Base-by-base conservation (phyloP, 2,888 invertebrate species). In the Xylota segnis region DNA sequence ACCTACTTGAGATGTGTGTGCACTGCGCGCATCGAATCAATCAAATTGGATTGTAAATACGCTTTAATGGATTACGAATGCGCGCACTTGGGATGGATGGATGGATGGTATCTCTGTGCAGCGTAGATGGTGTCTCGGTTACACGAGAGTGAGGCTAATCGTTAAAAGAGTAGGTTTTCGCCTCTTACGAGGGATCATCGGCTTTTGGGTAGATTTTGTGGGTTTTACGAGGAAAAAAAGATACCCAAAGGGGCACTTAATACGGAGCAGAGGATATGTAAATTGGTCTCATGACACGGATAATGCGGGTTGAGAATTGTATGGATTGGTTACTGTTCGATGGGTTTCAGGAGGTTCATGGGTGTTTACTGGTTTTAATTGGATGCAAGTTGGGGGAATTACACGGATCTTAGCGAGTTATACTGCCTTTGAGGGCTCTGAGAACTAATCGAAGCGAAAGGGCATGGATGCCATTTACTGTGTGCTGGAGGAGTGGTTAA, bases 11-110 rank as follows among this genome's bases (percentile, higher is more conserved):
- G 52, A 50, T 52, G 63, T 43, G 52, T 65, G 50, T 52, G 16
- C 40, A 4, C 34, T 40, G 81, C 45, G 86, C 66, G 68, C 76
- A 82, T 76, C 86, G 86, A 81, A 86, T 86, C 86, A 81, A 86
- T 86, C 86, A 82, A 86, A 86, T 86, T 82, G 86, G 81, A 72
- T 77, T 82, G 86, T 82, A 82, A 82, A 86, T 77, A 82, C 61
- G 63, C 37, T 77, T 82, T 84, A 84, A 81, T 84, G 84, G 84
- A 84, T 81, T 84, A 84, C 84, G 81, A 81, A 81, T 79, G 75
- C 52, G 75, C 52, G 52, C 70, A 54, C 54, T 27, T 32, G 37
- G 5, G 27, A 75, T 45, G 70, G 50, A n/a, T n/a, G n/a, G n/a
- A n/a, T n/a, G n/a, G n/a, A n/a, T n/a, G n/a, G 43, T 68, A 79